Evolutionary conservation across 2,113 vertebrate species (phyloP), one percentile per base, ranked within the genome.

Genomic region (Phalacrocorax brasilianus): DNA sequence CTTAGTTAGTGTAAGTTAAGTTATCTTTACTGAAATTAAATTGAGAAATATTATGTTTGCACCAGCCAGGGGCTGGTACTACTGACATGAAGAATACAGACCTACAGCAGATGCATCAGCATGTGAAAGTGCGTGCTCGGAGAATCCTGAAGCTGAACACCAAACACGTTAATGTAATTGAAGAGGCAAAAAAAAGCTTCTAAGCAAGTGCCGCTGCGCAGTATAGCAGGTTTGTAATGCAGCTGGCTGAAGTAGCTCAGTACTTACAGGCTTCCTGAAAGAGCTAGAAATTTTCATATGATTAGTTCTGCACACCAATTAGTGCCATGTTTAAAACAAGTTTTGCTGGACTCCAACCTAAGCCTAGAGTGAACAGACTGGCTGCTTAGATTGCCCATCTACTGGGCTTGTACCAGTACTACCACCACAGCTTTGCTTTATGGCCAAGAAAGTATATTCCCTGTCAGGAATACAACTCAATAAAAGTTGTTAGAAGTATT

Each of bases 81-180:
- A 30, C 18, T 4, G 17, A 40, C 10, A 21, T 0, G 0, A 33
- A 42, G 14, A 50, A 23, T 32, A 14, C 52, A 55, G 33, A 49
- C 30, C n/a, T 11, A 6, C 19, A 55, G 63, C 45, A 58, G n/a
- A 30, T 6, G 8, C 53, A 67, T 4, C 58, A 58, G 44, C n/a
- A 22, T 0, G 2, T 14, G 22, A 8, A 44, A 32, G 38, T 0
- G 23, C 47, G 55, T 0, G 20, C 61, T 61, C 5, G 1, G 45
- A 47, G 19, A 50, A 33, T 4, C 6, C n/a, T 14, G 3, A 0
- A 15, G 47, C 33, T 11, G 27, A 53, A 12, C 28, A 18, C 3
- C 4, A 5, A 38, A 13, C 33, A 12, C 2, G 0, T 11, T 9
- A 11, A 35, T 2, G 44, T 5, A 14, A 24, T 0, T 17, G 26